phyloP scores from a whole-genome alignment of 2,888 invertebrate species.

The Strigamia maritima region DNA sequence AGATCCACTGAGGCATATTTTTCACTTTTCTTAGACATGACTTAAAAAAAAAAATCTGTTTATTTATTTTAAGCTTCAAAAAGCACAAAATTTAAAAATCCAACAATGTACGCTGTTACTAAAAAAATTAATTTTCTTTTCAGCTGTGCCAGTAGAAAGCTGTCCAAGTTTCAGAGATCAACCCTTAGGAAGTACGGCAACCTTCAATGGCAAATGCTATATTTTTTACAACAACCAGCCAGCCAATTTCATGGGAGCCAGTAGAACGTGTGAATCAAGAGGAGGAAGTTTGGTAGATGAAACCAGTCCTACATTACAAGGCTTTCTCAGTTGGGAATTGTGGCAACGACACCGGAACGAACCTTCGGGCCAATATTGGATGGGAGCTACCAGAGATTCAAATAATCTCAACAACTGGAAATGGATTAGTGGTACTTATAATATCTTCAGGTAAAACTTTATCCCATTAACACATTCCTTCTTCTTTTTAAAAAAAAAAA shows the following conservation, averaged over 20 bases:
- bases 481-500: no score
- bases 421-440: slow-evolving; percentile 68
- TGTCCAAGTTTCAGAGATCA: slow-evolving; percentile 90
- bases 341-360: slow-evolving; percentile 88
- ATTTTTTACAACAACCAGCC: slow-evolving; percentile 88
- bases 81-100: no score
- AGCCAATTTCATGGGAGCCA: slow-evolving; percentile 71
- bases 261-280: slow-evolving; percentile 73
- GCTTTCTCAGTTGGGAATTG: slow-evolving; percentile 90
- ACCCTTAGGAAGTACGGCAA: slow-evolving; percentile 86
- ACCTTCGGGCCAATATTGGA: slow-evolving; percentile 89
- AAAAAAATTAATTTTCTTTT: not conserved
- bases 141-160: slow-evolving; percentile 65
- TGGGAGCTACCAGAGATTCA: slow-evolving; percentile 84
- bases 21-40: not conserved
- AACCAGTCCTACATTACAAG: slow-evolving; percentile 88
- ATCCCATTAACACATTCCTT: not conserved
- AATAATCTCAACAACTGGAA: slow-evolving; percentile 76
- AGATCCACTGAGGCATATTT: not conserved
- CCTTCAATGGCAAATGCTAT: slow-evolving; percentile 92
- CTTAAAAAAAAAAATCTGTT: no score
- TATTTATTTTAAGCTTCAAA: no score
- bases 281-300: slow-evolving; percentile 85
- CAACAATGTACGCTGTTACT: no score
- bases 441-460: not conserved